Conservation (phyloP, 2,113 vertebrate species). For the Ameiurus melas region DNA sequence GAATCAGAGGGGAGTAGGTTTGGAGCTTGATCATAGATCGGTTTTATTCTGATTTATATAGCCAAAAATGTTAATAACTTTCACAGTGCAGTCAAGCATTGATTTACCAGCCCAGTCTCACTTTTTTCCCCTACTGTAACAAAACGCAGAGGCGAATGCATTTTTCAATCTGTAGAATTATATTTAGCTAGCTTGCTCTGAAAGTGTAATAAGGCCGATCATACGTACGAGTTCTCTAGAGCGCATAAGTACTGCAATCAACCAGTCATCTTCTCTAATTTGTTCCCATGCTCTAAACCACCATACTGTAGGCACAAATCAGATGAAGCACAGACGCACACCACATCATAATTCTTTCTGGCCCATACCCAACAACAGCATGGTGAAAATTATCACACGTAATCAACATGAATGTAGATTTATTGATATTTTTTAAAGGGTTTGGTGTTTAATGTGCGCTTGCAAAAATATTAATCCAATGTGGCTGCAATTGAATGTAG, state of each 20-base stretch:
- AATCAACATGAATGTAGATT: slow-evolving; percentile 36
- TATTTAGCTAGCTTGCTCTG: slow-evolving; percentile 27
- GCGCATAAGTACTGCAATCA: slow-evolving; percentile 33
- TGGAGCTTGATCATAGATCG: not conserved
- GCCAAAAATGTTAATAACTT: slow-evolving; percentile 27
- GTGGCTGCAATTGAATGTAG: slow-evolving; percentile 8
- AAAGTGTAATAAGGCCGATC: slow-evolving; percentile 8
- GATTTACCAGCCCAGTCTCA: not conserved
- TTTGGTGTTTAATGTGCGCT: slow-evolving; percentile 27
- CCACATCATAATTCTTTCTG: slow-evolving; percentile 26
- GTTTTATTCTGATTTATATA: slow-evolving; percentile 18
- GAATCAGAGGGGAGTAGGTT: slow-evolving; percentile 30
- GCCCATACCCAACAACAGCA: slow-evolving; percentile 3
- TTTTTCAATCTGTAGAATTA: slow-evolving; percentile 3
- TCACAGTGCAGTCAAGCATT: not conserved
- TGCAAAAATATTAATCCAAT: slow-evolving; percentile 5
- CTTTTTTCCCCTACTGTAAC: not conserved
- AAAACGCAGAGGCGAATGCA: not conserved
- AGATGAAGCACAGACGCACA: slow-evolving; percentile 12
- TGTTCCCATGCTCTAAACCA: slow-evolving; percentile 6
- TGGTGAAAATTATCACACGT: slow-evolving; percentile 38
- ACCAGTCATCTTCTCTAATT: slow-evolving; percentile 22
- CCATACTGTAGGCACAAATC: slow-evolving; percentile 25
- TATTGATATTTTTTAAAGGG: slow-evolving; percentile 35
- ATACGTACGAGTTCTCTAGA: slow-evolving; percentile 3